These are phyloP conservation scores for Liasis olivaceus DNA, from an alignment of 2,797 vertebrate genomes.

Conservation along the genomic window DNA sequence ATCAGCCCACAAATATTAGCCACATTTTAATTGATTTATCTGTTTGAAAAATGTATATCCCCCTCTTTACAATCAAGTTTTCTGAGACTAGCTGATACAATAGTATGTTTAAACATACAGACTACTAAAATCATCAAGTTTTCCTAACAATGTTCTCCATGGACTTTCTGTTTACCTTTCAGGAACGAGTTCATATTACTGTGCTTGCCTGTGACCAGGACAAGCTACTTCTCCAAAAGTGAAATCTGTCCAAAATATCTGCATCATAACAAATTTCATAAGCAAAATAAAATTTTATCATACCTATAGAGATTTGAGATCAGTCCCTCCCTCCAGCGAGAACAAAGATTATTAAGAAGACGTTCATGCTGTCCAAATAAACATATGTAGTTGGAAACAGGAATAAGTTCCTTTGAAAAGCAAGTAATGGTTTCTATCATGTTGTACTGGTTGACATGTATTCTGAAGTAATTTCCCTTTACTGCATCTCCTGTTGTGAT, in stretches of 20 bases:
- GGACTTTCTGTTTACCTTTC: neutral
- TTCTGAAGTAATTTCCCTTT: conserved; percentile 85
- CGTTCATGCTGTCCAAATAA: conserved; percentile 88
- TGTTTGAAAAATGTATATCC: neutral
- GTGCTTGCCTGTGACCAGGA: neutral
- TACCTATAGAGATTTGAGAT: conserved; percentile 91
- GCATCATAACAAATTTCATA: neutral
- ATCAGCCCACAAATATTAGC: neutral
- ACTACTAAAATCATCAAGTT: neutral
- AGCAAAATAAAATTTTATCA: neutral
- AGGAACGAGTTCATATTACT: neutral
- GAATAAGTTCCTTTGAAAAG: conserved; percentile 81
- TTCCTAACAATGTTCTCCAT: neutral
- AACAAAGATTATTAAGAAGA: conserved; percentile 84
- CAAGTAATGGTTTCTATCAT: conserved; percentile 88
- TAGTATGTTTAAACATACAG: neutral
- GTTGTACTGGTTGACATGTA: conserved; percentile 77
- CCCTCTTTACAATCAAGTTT: neutral
- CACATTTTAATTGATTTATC: neutral
- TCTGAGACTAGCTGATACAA: neutral
- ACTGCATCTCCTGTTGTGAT: conserved; percentile 79
- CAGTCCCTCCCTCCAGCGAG: conserved; percentile 73
- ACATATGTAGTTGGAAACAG: conserved; percentile 84
- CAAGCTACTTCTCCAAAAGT: neutral
- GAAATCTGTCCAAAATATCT: neutral